Evolutionary conservation across 2,888 invertebrate species (phyloP), one percentile per base, ranked within the genome.

Genomic region (Nasonovia ribisnigri): DNA sequence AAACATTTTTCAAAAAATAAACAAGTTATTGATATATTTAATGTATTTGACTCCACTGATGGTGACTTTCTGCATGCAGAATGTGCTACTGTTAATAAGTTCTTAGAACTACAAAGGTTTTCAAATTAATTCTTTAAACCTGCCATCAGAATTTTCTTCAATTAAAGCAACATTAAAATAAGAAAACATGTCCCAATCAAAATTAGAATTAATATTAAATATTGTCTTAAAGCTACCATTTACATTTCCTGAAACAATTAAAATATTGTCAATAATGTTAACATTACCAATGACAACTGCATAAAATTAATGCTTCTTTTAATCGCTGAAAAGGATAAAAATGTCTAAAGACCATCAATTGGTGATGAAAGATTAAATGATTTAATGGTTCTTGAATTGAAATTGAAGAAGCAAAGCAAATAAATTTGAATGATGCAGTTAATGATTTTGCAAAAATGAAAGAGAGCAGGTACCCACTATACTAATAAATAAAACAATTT

Each of bases 341-440:
- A 84, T 92, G n/a, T 57, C 54, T 51, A 86, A 54, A 84, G 26
- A 54, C 54, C 92, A 43, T 42, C 54, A 84, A 92, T 92, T 48
- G 84, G 36, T n/a, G 86, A 92, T 54, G 54, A 92, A 54, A 20
- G 86, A 86, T 51, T 84, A 26, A 91, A 91, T 5, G 77, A 46
- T 91, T 84, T 91, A 54, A 88, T 88, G 54, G 88, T 54, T 88
- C 88, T 88, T 54, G 88, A 16, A 42, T 54, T 88, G 42, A 88
- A 88, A 26, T 24, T 24, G 54, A 88, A 88, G 51, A 88, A 42
- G 24, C 88, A 51, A 88, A 88, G 8, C 16, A 88, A 20, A 88
- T 54, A 1, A 88, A 88, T 88, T 88, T 88, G 36, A 86, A 86
- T 29, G 46, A 86, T 86, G 86, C 86, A 86, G 46, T 86, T 46